These are phyloP conservation scores for Oreonectes daqikongensis DNA, from an alignment of 2,797 vertebrate genomes.

Conservation along the genomic window DNA sequence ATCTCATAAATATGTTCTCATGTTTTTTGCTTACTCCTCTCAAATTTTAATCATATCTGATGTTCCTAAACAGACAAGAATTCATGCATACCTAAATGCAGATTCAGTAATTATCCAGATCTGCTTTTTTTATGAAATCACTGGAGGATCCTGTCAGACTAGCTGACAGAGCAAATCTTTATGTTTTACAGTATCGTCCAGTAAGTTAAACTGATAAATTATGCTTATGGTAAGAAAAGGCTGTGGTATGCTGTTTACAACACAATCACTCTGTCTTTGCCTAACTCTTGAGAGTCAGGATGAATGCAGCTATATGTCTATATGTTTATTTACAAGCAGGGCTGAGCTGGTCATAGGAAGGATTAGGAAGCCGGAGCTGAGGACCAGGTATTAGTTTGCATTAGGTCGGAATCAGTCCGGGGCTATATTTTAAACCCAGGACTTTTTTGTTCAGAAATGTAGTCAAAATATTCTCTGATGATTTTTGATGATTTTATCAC, in stretches of 20 bases:
- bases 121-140: constrained; percentile 46
- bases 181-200: constrained; percentile 44
- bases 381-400: not conserved
- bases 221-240: constrained; percentile 23
- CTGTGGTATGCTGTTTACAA: constrained; percentile 5
- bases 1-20: constrained; percentile 13
- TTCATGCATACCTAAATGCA: constrained; percentile 58
- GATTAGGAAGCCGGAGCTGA: too few species aligned
- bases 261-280: not conserved
- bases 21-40: constrained; percentile 59
- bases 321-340: too few species aligned
- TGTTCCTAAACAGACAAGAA: constrained; percentile 36
- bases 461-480: too few species aligned
- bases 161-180: constrained; percentile 54
- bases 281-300: not conserved
- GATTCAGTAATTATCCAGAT: constrained; percentile 61
- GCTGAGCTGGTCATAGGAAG: not conserved
- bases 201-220: constrained; percentile 49
- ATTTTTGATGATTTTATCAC: too few species aligned
- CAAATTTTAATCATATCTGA: constrained; percentile 53
- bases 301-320: constrained; percentile 5
- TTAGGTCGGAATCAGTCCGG: not conserved
- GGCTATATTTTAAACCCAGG: not conserved
- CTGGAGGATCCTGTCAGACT: constrained; percentile 23
- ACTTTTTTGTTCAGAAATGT: not conserved